Base-by-base conservation (phyloP, 2,113 vertebrate genomes). In the Seriola aureovittata region DNA sequence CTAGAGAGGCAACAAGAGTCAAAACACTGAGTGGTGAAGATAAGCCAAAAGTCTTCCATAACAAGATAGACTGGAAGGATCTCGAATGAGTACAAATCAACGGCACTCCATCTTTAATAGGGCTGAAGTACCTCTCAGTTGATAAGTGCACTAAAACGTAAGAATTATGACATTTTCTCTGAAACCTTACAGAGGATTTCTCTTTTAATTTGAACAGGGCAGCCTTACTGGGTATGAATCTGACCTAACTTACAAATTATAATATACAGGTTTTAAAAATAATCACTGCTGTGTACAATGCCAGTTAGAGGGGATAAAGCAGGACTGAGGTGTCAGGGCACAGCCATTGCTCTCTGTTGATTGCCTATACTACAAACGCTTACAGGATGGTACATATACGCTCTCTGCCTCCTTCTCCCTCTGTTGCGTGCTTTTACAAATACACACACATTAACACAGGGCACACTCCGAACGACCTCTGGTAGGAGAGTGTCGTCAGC, bases 71-170 rank as follows among this genome's bases (percentile, higher is more conserved):
- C 17, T 63, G 38, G 69, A 64, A 68, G 65, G 60, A 64, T 38
- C 42, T 71, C 36, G 11, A 66, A 71, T 71, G 25, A 81, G 52
- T 42, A 71, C 74, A 74, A 77, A 85, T 87, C 75, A 89, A 86
- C 68, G 21, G 75, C 68, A 71, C 82, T 85, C 65, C 42, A 66
- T 78, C 59, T 71, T 60, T 75, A 11, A 71, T 34, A 64, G 64
- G 32, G 44, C 57, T 68, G 46, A 60, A 79, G 84, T 58, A 66
- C 40, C 84, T 71, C 81, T 90, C 73, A 10, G 77, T 69, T 84
- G 42, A 52, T 68, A 74, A 83, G 64, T 64, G 46, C 74, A 80
- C 50, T 76, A 64, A 82, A 87, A 69, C 71, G 11, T 16, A 89
- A 70, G 58, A 88, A 74, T 79, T 46, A 86, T 38, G 19, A 75